Conservation (phyloP, 2,888 invertebrate genomes). For the Himalopsyche tibetana region DNA sequence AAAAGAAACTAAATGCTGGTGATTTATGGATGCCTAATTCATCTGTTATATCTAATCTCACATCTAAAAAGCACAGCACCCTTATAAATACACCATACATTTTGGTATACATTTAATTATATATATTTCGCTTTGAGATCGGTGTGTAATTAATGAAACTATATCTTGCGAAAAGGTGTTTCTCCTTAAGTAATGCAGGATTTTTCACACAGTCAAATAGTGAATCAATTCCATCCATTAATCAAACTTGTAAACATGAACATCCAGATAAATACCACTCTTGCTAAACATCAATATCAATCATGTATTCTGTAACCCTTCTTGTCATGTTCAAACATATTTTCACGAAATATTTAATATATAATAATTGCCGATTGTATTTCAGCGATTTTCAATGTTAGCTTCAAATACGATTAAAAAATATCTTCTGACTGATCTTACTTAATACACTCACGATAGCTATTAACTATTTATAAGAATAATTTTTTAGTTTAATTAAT, state of each 20-base stretch:
- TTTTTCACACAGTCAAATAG: slow-evolving; percentile 56
- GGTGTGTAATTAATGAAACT: slow-evolving; percentile 14
- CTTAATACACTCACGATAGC: too few species aligned
- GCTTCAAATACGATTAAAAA: too few species aligned
- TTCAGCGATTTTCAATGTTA: too few species aligned
- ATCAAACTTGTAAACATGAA: slow-evolving; percentile 49
- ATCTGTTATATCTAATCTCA: neutral
- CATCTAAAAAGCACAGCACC: slow-evolving; percentile 5
- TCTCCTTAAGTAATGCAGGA: neutral
- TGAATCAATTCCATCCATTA: slow-evolving; percentile 59
- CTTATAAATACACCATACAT: slow-evolving; percentile 4
- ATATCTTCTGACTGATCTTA: too few species aligned
- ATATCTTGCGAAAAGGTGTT: slow-evolving; percentile 12
- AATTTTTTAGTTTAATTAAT: too few species aligned
- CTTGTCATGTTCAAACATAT: neutral
- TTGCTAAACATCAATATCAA: slow-evolving; percentile 58
- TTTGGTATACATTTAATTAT: neutral
- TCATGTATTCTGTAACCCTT: slow-evolving; percentile 47
- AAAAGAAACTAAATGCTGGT: slow-evolving; percentile 5
- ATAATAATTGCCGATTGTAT: too few species aligned
- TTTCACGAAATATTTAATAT: too few species aligned
- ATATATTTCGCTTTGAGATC: slow-evolving; percentile 15
- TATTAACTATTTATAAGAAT: too few species aligned
- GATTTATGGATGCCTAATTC: slow-evolving; percentile 19
- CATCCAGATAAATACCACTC: slow-evolving; percentile 57